phyloP scores from a whole-genome alignment of 2,797 vertebrate species.

The Siniperca undulata region DNA sequence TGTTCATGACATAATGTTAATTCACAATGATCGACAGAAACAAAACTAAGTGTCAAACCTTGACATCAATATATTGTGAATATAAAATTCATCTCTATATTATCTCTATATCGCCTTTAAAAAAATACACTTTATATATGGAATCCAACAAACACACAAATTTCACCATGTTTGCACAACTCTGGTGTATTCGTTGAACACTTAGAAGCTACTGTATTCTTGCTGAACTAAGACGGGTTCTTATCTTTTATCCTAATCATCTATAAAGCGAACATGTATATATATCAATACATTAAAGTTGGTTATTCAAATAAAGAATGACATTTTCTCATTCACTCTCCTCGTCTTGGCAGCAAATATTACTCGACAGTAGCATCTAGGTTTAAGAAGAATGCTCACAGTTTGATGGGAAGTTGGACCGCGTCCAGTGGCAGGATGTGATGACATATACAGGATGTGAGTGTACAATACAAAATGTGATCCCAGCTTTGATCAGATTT shows the following conservation, averaged over 20 bases:
- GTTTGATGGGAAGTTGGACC: slow-evolving; percentile 44
- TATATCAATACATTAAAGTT: slow-evolving; percentile 23
- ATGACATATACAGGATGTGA: slow-evolving; percentile 10
- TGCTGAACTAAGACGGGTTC: slow-evolving; percentile 11
- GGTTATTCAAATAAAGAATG: slow-evolving; percentile 33
- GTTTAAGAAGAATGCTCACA: slow-evolving; percentile 39
- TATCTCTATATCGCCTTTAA: slow-evolving; percentile 72
- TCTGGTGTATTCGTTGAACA: slow-evolving; percentile 36
- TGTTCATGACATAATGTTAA: slow-evolving; percentile 38
- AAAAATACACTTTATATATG: slow-evolving; percentile 82
- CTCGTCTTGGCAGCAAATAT: slow-evolving; percentile 12
- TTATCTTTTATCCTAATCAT: slow-evolving; percentile 12
- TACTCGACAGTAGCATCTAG: slow-evolving; percentile 19
- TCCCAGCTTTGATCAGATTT: slow-evolving; percentile 38
- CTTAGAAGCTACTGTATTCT: slow-evolving; percentile 40
- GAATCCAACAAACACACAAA: slow-evolving; percentile 56
- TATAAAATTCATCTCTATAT: slow-evolving; percentile 71
- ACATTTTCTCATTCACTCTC: slow-evolving; percentile 30
- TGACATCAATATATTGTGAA: slow-evolving; percentile 63
- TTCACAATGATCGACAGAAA: slow-evolving; percentile 47
- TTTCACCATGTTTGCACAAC: slow-evolving; percentile 10
- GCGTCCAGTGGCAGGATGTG: slow-evolving; percentile 38
- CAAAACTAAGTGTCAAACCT: slow-evolving; percentile 46
- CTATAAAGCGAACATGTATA: slow-evolving; percentile 44
- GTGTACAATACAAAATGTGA: slow-evolving; percentile 29